Evolutionary conservation across 2,113 vertebrate genomes (phyloP), one percentile per base, ranked within the genome.

Genomic region (Tautogolabrus adspersus): DNA sequence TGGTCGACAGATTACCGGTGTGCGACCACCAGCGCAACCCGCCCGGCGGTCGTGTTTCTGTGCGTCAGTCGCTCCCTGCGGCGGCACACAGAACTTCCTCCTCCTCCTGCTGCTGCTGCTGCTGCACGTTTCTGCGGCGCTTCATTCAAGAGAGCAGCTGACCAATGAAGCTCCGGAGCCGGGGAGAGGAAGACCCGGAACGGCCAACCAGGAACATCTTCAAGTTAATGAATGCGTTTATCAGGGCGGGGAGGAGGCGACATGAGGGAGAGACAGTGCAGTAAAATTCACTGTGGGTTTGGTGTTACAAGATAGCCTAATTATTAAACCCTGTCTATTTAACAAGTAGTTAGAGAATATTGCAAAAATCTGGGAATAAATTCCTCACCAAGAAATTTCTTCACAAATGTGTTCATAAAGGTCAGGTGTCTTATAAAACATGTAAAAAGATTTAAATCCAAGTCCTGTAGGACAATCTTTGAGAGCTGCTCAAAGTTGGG

Each of bases 191-290:
- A 55, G 46, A 69, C 19, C 23, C 4, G 15, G 26, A 74, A 52
- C 78, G 87, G 87, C 91, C 92, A 89, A 94, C 75, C 75, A 62
- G 76, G 37, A 61, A 16, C 83, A 26, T 66, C 66, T 75, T 49
- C 66, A 38, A 51, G 30, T n/a, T 81, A 21, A 77, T 70, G 0
- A 69, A 75, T 63, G 60, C 61, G 6, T 6, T 9, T 8, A 19
- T 59, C 13, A 11, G 13, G 42, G 66, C 0, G 65, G 26, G 62
- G 47, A 34, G 69, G 74, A 18, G 75, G 42, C 19, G 16, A 15
- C 19, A 47, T 11, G 54, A 58, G n/a, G 73, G 12, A 21, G 49
- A 51, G 59, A 51, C 34, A 9, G 60, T 57, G 73, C 64, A 46
- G 16, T n/a, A 12, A 19, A 64, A 56, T 10, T 38, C 23, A 19